These are phyloP conservation scores for Beaufortia kweichowensis DNA, from an alignment of 2,113 vertebrate genomes.

Conservation along the genomic window DNA sequence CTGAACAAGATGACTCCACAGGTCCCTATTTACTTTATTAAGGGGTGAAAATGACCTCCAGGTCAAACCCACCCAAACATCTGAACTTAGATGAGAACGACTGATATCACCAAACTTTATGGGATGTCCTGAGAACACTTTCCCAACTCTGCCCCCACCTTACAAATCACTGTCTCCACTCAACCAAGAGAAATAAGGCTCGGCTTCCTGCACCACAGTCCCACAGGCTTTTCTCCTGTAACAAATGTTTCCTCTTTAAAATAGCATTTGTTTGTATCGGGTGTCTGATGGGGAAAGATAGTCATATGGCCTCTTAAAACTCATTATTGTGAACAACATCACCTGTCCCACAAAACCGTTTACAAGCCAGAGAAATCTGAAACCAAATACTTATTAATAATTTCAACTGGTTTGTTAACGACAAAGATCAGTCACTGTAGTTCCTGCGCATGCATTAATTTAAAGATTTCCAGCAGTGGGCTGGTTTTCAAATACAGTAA, in stretches of 20 bases:
- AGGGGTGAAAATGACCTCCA: slow-evolving; percentile 37
- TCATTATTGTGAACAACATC: slow-evolving; percentile 41
- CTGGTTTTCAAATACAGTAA: slow-evolving; percentile 6
- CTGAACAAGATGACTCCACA: slow-evolving; percentile 23
- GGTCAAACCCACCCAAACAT: slow-evolving; percentile 45
- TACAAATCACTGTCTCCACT: slow-evolving; percentile 48
- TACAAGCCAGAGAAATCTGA: slow-evolving; percentile 25
- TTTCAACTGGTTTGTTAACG: slow-evolving; percentile 1
- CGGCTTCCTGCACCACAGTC: slow-evolving; percentile 23
- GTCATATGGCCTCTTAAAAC: slow-evolving; percentile 40
- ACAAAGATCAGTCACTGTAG: not conserved
- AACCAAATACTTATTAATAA: not conserved
- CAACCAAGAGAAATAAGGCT: slow-evolving; percentile 21
- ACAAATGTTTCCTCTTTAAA: slow-evolving; percentile 48
- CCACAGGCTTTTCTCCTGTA: slow-evolving; percentile 40
- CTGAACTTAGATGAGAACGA: slow-evolving; percentile 50
- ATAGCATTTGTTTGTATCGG: slow-evolving; percentile 48
- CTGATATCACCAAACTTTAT: slow-evolving; percentile 45
- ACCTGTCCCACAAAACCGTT: slow-evolving; percentile 38
- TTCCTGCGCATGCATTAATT: not conserved
- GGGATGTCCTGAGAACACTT: slow-evolving; percentile 29
- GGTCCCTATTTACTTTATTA: slow-evolving; percentile 41
- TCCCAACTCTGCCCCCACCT: slow-evolving; percentile 32
- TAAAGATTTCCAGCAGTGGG: not conserved
- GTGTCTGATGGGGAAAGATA: slow-evolving; percentile 40